These are phyloP conservation scores for Neotragus moschatus DNA, from an alignment of 2,113 vertebrate species.

Conservation along the genomic window DNA sequence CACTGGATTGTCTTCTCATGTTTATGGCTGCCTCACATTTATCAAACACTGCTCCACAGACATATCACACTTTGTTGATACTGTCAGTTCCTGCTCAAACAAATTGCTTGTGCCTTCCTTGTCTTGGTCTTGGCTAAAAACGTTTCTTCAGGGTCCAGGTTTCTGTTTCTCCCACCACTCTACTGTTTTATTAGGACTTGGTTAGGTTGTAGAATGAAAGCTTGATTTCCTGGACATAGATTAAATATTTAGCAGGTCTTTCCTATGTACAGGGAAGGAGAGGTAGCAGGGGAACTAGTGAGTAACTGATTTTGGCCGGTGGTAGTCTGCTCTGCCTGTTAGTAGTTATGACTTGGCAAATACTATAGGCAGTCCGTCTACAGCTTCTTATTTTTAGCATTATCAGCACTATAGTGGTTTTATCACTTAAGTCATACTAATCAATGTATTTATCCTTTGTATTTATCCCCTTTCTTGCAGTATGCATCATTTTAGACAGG, in stretches of 20 bases:
- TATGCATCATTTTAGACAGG: not conserved
- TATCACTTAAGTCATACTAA: not conserved
- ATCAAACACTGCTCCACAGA: conserved; percentile 53
- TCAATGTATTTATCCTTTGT: not conserved
- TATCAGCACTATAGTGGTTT: not conserved
- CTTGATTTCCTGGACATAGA: conserved; percentile 30
- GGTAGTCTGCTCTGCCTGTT: not conserved
- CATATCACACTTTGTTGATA: conserved; percentile 68
- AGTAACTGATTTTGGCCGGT: not conserved
- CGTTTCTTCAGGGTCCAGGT: conserved; percentile 33
- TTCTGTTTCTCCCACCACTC: conserved; percentile 14
- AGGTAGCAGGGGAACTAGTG: not conserved
- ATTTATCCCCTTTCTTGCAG: not conserved
- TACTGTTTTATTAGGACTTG: conserved; percentile 47
- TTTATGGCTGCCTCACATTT: conserved; percentile 65
- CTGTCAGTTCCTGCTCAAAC: conserved; percentile 64
- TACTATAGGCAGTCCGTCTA: not conserved
- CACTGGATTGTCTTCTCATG: conserved; percentile 24
- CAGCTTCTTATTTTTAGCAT: conserved; percentile 21
- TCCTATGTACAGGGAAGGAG: not conserved
- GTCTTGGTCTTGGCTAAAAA: conserved; percentile 27
- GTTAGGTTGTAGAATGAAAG: conserved; percentile 23
- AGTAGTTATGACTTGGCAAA: conserved; percentile 42
- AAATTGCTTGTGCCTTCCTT: conserved; percentile 57
- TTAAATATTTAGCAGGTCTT: conserved; percentile 46